These are phyloP conservation scores for Physella acuta DNA, from an alignment of 1,140 invertebrate species.

Conservation along the genomic window DNA sequence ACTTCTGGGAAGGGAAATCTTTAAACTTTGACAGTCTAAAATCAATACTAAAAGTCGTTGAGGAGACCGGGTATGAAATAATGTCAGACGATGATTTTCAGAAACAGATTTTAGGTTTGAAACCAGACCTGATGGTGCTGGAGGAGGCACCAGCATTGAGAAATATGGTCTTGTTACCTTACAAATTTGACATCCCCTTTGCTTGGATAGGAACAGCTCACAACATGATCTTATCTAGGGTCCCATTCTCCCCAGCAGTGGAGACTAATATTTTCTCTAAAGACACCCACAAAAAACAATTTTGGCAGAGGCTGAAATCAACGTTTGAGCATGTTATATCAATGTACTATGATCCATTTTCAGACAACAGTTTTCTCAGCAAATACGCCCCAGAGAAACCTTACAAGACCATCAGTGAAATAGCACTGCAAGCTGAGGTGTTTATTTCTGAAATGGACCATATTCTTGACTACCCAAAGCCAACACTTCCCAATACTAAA, in stretches of 20 bases:
- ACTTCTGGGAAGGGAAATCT: constrained; percentile 8
- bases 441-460: constrained; percentile 34
- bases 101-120: neutral
- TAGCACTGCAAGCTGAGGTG: constrained; percentile 19
- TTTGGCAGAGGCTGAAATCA: constrained; percentile 18
- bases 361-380: neutral
- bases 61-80: neutral
- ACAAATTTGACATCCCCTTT: constrained; percentile 27
- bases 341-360: neutral
- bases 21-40: neutral
- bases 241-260: constrained; percentile 14
- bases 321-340: neutral
- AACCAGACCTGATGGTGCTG: constrained; percentile 26
- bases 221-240: neutral
- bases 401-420: constrained; percentile 1
- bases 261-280: neutral
- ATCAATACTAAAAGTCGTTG: neutral
- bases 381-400: constrained; percentile 23
- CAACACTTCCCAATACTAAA: constrained; percentile 34
- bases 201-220: constrained; percentile 16
- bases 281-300: constrained; percentile 19
- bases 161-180: constrained; percentile 24
- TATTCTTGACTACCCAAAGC: constrained; percentile 34
- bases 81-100: constrained; percentile 5
- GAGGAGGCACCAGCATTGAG: constrained; percentile 13